Percentiles rank a stretch among this genome's conserved stretches.
Conservation (phyloP, 2,113 vertebrate species). For the Oreochromis niloticus region DNA sequence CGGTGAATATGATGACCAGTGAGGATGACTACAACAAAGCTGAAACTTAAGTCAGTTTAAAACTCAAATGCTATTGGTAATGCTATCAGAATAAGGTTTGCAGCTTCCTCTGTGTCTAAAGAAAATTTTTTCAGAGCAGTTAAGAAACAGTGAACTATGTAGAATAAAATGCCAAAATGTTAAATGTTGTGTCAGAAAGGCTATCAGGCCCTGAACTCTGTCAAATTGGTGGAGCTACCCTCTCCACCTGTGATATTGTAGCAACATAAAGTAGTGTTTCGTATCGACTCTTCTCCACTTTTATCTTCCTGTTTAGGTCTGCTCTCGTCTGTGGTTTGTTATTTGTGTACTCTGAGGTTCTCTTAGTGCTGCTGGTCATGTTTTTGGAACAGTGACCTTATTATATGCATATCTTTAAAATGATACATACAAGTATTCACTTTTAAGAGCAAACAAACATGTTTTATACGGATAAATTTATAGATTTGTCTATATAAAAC, state of each 20-base stretch:
- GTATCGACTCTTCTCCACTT: not conserved
- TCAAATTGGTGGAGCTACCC: not conserved
- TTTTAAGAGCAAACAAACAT: not conserved
- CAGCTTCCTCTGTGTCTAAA: not conserved
- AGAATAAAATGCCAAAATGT: not conserved
- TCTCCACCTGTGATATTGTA: not conserved
- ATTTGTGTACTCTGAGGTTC: not conserved
- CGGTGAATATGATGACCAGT: accelerated
- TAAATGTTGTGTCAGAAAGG: not conserved
- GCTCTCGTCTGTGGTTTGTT: not conserved
- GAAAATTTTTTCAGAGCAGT: not conserved
- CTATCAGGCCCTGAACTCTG: not conserved
- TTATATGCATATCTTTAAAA: not conserved
- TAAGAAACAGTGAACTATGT: not conserved
- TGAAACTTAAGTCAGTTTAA: accelerated
- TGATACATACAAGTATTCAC: not conserved
- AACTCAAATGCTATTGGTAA: not conserved
- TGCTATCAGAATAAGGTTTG: not conserved
- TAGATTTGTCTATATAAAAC: accelerated
- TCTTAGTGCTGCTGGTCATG: not conserved
- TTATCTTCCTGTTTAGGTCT: not conserved
- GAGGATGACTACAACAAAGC: not conserved
- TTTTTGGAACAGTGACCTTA: not conserved
- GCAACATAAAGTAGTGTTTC: not conserved
- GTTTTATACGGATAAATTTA: not conserved